Evolutionary conservation across 2,888 invertebrate species (phyloP), one percentile per base, ranked within the genome.

Genomic region (Scelioninae gen. 2): DNA sequence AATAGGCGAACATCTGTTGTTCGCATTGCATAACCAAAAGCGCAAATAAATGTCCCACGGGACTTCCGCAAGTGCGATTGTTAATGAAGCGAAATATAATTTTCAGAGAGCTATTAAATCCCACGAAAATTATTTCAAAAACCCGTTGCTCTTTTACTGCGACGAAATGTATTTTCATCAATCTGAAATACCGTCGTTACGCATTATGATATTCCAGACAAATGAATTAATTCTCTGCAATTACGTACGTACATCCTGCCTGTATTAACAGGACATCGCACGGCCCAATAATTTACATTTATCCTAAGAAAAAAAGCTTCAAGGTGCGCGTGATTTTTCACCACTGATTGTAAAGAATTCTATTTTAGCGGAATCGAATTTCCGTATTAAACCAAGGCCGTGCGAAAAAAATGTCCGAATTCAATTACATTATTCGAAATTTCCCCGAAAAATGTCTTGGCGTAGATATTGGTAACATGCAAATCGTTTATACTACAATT

Each of bases 151-250:
- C 18, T 45, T 31, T 10, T 31, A 3, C 15, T 15, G 22, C 11
- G 19, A 19, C 18, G 19, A 19, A 35, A 33, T 31, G 15, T 31
- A 33, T 15, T 39, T 22, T 53, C 15, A 41, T 41, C 19, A 10
- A 2, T 18, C 2, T 10, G 19, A 41, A 41, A 22, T 25, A 10
- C 37, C 16, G 7, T 15, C 19, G 35, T 33, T 35, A 35, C 13
- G 19, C 16, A 39, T 13, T 53, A 39, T 25, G 15, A 25, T 53
- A 11, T 19, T 11, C 7, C 19, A 52, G 52, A 52, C 35, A 52
- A 52, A 52, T 33, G 52, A 52, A 52, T 52, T 52, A 52, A 52
- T 52, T 52, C 35, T 33, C 31, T 19, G 33, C 35, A 33, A 50
- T 22, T 13, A 13, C 25, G 46, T 15, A 13, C 11, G 46, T 9